Base-by-base conservation (phyloP, 2,113 vertebrate species). In the Nansenia antarctica region DNA sequence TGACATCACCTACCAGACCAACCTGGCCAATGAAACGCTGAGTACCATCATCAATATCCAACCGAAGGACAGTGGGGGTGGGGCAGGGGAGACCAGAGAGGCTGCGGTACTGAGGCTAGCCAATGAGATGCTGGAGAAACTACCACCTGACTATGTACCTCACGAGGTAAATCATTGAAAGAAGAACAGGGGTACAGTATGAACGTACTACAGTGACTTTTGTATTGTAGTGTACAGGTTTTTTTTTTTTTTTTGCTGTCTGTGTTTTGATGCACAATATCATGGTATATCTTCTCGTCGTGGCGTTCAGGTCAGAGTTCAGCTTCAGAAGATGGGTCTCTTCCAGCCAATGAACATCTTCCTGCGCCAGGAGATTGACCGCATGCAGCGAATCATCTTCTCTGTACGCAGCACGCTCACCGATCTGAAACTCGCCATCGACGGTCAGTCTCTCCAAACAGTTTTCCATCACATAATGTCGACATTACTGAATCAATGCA, bases 1-100 rank as follows among this genome's bases (percentile, higher is more conserved):
- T 79, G 92, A 94, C 80, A 94, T 95, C 86, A 94, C 91, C 55
- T 94, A 93, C 78, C 94, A 95, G 82, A 95, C 91, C 65, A 95
- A 93, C 67, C 82, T 93, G 84, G 91, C 94, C 77, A 93, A 93
- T 64, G 91, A 94, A 78, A 93, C 90, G 1, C 88, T 95, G 27
- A 87, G 76, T 77, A 94, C 90, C 78, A 93, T 95, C 61, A 79
- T 93, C 71, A 94, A 78, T 87, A 94, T 95, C 82, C 93, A 95
- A 76, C 94, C 94, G 1, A 95, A 95, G 76, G 92, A 93, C 86
- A 89, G 92, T 2, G 86, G 90, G 24, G 67, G 81, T 0, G 88
- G 92, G 32, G 84, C 72, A 20, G 92, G 91, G 3, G 94, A 95
- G 81, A 93, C 92, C 2, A 84, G 93, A 45, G 94, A 95, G 79